Evolutionary conservation across 1,140 invertebrate species (phyloP), one percentile per base, ranked within the genome.

Genomic region (Ericerus pela): DNA sequence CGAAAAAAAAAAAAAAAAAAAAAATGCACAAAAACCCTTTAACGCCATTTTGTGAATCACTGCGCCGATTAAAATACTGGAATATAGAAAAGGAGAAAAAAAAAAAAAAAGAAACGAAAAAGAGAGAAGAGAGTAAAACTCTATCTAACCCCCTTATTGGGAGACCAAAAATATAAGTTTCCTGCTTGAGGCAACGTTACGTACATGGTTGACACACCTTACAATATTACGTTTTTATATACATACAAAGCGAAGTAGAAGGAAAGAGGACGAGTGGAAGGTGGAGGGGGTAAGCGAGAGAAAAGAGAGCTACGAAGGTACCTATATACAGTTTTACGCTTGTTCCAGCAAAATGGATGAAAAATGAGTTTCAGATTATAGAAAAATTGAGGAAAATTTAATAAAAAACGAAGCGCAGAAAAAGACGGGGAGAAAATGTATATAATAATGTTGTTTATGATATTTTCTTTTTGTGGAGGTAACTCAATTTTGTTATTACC

Each of bases 401-500:
- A 56, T 24, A 38, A 47, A 56, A 56, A 56, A 38, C 30, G 41
- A 51, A 51, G 33, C 26, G 30, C 26, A 52, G n/a, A 51, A 57
- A 36, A 57, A 57, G 33, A 47, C 22, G 55, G 51, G 22, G 55
- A 56, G 36, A 41, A 47, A 56, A 56, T 37, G 27, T 27, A 58
- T 24, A 51, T 30, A 47, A 37, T 47, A 47, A 47, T 47, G 41
- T 47, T 47, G 41, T 47, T 47, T 47, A 47, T 47, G 41, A 47
- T 47, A 47, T 47, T 47, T n/a, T 47, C 41, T 47, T 47, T 47
- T 47, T 47, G 41, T 47, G 20, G 26, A 47, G 41, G 41, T 47
- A 47, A 47, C 41, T 47, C 41, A 47, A 47, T 47, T 47, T 47
- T 47, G 41, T 47, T 47, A 47, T 47, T 47, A 47, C 41, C 41